A percentile compares a stretch with the other conserved stretches of the same genome.
Conservation (phyloP, 2,113 vertebrate species). For the Phrynosoma blainvillii region DNA sequence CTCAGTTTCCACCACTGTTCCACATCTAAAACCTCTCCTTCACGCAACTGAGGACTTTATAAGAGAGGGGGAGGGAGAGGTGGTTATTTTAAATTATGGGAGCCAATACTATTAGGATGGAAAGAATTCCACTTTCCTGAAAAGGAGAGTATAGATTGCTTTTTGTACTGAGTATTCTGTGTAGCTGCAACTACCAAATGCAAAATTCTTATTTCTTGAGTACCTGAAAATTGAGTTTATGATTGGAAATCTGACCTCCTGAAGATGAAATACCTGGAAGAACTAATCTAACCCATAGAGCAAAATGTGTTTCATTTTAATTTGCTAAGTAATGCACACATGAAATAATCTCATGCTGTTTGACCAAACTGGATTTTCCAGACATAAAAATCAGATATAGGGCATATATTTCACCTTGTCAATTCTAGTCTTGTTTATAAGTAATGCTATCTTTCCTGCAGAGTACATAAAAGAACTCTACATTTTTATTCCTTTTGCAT, state of each 20-base stretch:
- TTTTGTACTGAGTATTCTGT: not conserved
- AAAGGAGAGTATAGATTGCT: not conserved
- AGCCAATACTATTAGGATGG: not conserved
- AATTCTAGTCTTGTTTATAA: not conserved
- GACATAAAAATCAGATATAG: constrained; percentile 25
- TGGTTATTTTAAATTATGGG: not conserved
- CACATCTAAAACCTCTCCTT: not conserved
- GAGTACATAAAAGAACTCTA: constrained; percentile 18
- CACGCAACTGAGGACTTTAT: constrained; percentile 1
- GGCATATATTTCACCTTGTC: constrained; percentile 17
- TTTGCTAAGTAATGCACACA: constrained; percentile 18
- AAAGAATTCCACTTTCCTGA: constrained; percentile 1
- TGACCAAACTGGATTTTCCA: constrained; percentile 31
- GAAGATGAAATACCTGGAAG: constrained; percentile 5
- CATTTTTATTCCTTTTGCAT: not conserved
- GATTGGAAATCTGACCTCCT: constrained; percentile 40
- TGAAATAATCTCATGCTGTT: constrained; percentile 21
- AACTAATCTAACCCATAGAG: constrained; percentile 13
- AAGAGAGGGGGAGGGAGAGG: not conserved
- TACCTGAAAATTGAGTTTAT: constrained; percentile 18
- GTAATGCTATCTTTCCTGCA: not conserved
- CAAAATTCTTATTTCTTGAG: constrained; percentile 21
- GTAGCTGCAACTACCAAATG: constrained; percentile 12
- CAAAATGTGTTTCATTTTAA: constrained; percentile 28
- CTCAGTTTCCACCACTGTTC: not conserved